A percentile compares a stretch with the other conserved stretches of the same genome.
phyloP scores from a whole-genome alignment of 2,113 vertebrate genomes.

The Psophia crepitans region DNA sequence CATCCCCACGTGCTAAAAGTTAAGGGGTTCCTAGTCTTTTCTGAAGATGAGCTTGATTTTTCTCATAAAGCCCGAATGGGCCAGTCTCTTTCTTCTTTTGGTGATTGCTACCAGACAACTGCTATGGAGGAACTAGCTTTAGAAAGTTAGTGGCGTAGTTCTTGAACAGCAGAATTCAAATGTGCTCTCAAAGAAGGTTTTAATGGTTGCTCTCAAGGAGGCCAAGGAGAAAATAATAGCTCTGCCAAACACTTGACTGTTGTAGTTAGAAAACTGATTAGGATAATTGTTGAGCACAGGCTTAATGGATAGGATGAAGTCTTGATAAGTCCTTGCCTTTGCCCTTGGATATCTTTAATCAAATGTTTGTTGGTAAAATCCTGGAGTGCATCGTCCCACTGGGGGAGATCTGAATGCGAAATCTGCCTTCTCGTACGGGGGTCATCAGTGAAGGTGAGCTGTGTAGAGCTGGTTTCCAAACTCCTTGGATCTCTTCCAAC shows the following conservation, averaged over 20 bases:
- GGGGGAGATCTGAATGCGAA: neutral
- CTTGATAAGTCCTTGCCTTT: neutral
- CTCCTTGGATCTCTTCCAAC: neutral
- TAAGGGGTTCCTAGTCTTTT: neutral
- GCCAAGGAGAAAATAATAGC: neutral
- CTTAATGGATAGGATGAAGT: neutral
- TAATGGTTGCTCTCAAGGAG: neutral
- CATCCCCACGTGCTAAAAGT: neutral
- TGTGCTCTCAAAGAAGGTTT: neutral
- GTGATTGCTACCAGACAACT: neutral
- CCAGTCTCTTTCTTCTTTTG: neutral
- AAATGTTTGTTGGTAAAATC: neutral
- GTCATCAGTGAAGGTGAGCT: neutral
- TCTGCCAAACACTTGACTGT: neutral
- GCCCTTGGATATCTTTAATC: neutral
- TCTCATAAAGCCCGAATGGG: neutral
- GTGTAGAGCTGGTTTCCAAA: neutral
- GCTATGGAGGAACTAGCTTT: neutral
- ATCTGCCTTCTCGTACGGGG: neutral
- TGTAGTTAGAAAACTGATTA: neutral
- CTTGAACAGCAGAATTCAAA: neutral
- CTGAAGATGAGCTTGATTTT: neutral
- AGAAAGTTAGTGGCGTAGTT: neutral
- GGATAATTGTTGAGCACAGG: neutral
- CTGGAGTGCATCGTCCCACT: neutral